phyloP scores from a whole-genome alignment of 2,113 vertebrate species.

The Heterochromis multidens region DNA sequence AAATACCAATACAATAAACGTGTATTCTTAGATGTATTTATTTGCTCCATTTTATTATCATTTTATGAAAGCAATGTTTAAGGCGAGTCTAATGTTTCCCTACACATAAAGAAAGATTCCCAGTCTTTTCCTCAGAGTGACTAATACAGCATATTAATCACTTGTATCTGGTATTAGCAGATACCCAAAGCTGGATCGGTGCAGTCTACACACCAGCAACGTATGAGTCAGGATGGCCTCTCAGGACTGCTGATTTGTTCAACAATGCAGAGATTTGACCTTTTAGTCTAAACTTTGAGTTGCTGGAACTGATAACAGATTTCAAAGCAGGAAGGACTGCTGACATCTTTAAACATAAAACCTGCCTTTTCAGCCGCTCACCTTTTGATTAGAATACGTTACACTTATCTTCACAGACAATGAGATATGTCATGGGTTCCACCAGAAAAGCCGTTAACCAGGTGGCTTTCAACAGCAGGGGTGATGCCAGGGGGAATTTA shows the following conservation, averaged over 20 bases:
- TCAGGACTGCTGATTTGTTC: neutral
- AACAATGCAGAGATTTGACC: neutral
- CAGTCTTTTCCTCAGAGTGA: too few relatives aligned
- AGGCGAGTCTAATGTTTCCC: too few relatives aligned
- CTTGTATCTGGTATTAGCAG: too few relatives aligned
- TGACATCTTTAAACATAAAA: neutral
- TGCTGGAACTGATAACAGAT: neutral
- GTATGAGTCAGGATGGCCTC: too few relatives aligned
- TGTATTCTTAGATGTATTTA: too few relatives aligned
- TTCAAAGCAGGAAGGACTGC: neutral
- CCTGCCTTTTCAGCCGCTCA: neutral
- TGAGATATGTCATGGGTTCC: neutral
- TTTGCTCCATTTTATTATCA: too few relatives aligned
- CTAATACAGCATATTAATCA: too few relatives aligned
- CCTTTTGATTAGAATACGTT: neutral
- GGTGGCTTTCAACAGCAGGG: neutral
- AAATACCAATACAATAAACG: too few relatives aligned
- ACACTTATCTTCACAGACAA: neutral
- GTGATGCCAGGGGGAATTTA: neutral
- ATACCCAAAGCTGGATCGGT: neutral
- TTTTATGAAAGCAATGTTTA: too few relatives aligned
- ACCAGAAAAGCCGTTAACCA: neutral
- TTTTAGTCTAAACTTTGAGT: neutral
- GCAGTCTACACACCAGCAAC: neutral
- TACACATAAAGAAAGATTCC: too few relatives aligned